Evolutionary conservation across 2,113 vertebrate genomes (phyloP).

Genomic region (Puffinus mauretanicus): DNA sequence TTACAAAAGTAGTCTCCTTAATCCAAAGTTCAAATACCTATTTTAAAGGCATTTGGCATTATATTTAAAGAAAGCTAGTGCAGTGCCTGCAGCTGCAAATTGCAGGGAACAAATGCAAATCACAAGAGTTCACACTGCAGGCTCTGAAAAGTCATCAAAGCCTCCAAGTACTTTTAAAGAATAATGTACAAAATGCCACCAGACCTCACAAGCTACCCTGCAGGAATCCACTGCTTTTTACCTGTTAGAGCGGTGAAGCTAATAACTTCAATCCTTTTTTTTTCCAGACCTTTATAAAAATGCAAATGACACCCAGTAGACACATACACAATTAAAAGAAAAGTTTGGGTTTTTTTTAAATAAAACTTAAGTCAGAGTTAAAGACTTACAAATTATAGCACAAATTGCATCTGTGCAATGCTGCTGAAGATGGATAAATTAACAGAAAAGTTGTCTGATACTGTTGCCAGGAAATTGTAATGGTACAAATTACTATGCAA

Average conservation of each 20-base stretch:
- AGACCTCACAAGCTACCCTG: slow-evolving; percentile 14
- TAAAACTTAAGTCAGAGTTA: background rate
- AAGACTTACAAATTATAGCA: background rate
- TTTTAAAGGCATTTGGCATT: slow-evolving; percentile 32
- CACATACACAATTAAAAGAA: background rate
- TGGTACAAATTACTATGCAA: background rate
- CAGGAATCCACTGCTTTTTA: slow-evolving; percentile 28
- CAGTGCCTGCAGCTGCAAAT: slow-evolving; percentile 46
- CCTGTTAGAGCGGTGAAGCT: background rate
- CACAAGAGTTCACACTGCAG: slow-evolving; percentile 5
- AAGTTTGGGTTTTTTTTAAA: background rate
- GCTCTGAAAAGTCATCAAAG: slow-evolving; percentile 48
- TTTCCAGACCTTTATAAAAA: background rate
- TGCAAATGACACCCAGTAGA: background rate
- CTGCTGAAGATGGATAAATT: background rate
- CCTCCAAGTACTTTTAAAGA: slow-evolving; percentile 30
- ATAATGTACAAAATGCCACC: slow-evolving; percentile 9
- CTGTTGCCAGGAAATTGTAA: background rate
- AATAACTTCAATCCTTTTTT: background rate
- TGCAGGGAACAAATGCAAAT: slow-evolving; percentile 60
- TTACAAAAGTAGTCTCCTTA: slow-evolving; percentile 31
- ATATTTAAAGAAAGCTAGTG: slow-evolving; percentile 51
- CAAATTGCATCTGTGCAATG: background rate
- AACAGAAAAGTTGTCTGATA: background rate
- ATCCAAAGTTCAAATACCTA: slow-evolving; percentile 43